Percentiles rank a stretch among this genome's conserved stretches.
These are phyloP conservation scores for Cisticola juncidis DNA, from an alignment of 2,113 vertebrate species.

Conservation along the genomic window DNA sequence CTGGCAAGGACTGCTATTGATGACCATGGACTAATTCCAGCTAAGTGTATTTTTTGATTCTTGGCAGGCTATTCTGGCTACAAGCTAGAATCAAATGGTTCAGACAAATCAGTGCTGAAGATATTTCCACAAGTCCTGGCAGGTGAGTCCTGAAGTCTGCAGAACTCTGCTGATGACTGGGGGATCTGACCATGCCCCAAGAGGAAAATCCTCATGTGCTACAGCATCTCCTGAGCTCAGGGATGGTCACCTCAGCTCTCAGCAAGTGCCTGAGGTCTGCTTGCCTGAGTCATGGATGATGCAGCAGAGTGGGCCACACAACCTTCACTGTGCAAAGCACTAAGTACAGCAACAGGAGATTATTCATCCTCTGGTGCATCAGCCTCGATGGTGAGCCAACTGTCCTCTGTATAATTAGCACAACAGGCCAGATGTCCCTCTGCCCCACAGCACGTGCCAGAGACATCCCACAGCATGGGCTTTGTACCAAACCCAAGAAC, in stretches of 20 bases:
- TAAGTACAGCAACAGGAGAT: background rate
- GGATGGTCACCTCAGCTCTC: background rate
- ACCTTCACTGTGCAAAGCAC: background rate
- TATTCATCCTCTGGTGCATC: background rate
- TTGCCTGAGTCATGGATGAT: background rate
- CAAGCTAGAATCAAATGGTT: background rate
- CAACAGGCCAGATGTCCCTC: background rate
- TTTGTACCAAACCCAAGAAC: background rate
- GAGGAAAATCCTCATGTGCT: background rate
- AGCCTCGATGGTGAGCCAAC: background rate
- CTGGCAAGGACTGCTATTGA: background rate
- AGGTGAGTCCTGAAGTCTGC: background rate
- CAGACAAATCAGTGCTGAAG: background rate
- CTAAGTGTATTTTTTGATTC: background rate
- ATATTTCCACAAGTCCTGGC: background rate
- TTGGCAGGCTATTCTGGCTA: background rate
- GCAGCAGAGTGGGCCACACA: background rate
- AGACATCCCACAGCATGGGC: background rate
- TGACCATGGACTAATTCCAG: background rate
- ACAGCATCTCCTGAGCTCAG: background rate
- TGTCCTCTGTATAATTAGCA: background rate
- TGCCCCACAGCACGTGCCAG: background rate
- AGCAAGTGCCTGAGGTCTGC: background rate
- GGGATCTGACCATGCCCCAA: background rate
- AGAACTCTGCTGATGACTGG: background rate